Base-by-base conservation (phyloP, 2,797 vertebrate genomes). In the Lepilemur septentrionalis region DNA sequence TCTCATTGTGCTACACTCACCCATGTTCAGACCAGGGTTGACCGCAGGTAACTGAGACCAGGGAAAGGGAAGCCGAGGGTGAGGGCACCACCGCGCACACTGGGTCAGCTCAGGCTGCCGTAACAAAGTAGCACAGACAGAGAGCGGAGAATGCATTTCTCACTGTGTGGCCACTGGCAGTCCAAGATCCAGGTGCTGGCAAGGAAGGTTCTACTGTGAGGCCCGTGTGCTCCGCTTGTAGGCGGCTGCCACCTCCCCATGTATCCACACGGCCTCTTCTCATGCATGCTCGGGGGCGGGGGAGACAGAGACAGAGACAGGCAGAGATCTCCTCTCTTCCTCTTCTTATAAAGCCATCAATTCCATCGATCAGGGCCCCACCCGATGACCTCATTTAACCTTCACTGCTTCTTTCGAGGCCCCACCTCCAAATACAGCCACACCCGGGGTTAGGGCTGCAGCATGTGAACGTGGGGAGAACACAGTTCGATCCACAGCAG, bases 261-360 rank as follows among this genome's bases (percentile, higher is more conserved):
- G 73, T 78, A 5, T 78, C 52, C 32, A 78, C 22, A 22, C 25
- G 50, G 35, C 76, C 50, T 25, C 52, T 38, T 9, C 35, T 79
- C 38, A 1, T 18, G 55, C 23, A 38, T 17, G 38, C n/a, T 35
- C 0, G 1, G n/a, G 6, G 76, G 2, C 6, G 1, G 14, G 50
- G 13, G 50, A 23, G 32, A 52, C 14, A 48, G 75, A 55, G 32
- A 76, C 30, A 78, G 75, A 35, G 20, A 35, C n/a, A 35, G 35
- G 6, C 7, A 79, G 76, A 5, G 4, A 57, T 35, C 14, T 55
- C 35, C 11, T 52, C 48, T 17, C 32, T 38, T 41, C 52, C 52
- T 79, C 52, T 79, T 79, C 52, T 41, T 41, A 18, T 38, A 79
- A 57, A n/a, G 76, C 35, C n/a, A 57, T 38, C 8, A 18, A 0